Conservation (phyloP, 2,888 invertebrate genomes). For the Acholoe squamosa region DNA sequence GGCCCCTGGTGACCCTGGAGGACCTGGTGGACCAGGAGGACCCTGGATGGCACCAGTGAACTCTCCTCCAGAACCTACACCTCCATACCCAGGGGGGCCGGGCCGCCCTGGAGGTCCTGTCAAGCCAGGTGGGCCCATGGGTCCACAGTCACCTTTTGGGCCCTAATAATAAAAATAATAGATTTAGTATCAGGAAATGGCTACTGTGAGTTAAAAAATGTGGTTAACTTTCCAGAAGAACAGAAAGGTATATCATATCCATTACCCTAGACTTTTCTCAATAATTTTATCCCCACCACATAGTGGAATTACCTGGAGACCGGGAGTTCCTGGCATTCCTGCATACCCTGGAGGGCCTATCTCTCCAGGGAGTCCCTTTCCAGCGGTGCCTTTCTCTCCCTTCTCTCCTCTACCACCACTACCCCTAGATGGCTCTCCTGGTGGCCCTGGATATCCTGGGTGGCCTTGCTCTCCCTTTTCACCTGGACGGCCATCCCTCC, state of each 20-base stretch:
- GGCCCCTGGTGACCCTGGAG: not conserved
- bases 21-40: constrained; percentile 34
- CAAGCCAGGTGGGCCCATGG: not conserved
- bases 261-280: too few species aligned
- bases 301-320: constrained; percentile 54
- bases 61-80: not conserved
- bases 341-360: constrained; percentile 65
- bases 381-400: constrained; percentile 17
- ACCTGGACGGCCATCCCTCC: constrained; percentile 45
- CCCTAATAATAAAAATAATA: not conserved
- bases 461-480: constrained; percentile 65
- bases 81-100: not conserved
- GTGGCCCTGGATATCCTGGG: constrained; percentile 32
- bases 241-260: too few species aligned
- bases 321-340: constrained; percentile 66
- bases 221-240: too few species aligned
- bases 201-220: too few species aligned
- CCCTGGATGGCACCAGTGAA: constrained; percentile 35
- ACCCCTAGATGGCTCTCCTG: not conserved
- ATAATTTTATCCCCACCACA: too few species aligned
- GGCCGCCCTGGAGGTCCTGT: not conserved
- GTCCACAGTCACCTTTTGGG: constrained; percentile 43
- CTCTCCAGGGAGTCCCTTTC: constrained; percentile 14
- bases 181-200: too few species aligned
- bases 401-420: not conserved